phyloP scores from a whole-genome alignment of 2,888 invertebrate species.

The Coelinius sp. region DNA sequence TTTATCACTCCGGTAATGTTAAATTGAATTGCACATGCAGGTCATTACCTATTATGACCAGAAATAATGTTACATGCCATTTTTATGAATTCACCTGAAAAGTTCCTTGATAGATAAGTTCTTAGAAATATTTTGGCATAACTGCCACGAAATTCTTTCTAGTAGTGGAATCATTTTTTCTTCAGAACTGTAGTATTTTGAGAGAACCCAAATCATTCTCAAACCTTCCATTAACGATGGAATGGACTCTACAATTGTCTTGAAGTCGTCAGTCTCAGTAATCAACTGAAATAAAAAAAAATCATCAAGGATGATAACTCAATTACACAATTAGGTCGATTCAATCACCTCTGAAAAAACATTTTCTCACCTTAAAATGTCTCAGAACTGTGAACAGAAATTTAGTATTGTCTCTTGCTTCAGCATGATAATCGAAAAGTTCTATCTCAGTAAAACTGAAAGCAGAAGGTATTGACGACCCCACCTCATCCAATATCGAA shows the following conservation, averaged over 20 bases:
- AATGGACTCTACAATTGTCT: conserved; percentile 80
- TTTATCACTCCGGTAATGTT: no score
- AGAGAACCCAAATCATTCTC: conserved; percentile 93
- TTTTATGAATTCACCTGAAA: conserved; percentile 76
- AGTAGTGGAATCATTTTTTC: conserved; percentile 89
- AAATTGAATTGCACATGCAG: no score
- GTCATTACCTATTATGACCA: no score
- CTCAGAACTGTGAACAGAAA: conserved; percentile 83
- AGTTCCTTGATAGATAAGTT: conserved; percentile 81
- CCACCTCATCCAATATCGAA: conserved; percentile 73
- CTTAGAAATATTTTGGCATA: conserved; percentile 82
- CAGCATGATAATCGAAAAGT: conserved; percentile 77
- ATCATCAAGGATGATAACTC: neutral
- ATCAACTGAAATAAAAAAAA: conserved; percentile 73
- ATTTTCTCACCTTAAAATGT: conserved; percentile 76
- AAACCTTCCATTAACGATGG: conserved; percentile 87
- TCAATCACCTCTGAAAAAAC: neutral
- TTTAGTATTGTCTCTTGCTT: conserved; percentile 84
- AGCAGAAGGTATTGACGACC: conserved; percentile 74
- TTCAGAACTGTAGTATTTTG: conserved; percentile 86
- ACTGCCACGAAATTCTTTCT: conserved; percentile 86
- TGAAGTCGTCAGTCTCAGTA: conserved; percentile 79
- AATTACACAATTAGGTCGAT: neutral
- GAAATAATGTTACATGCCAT: no score
- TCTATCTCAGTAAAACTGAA: conserved; percentile 77